phyloP scores from a whole-genome alignment of 2,797 vertebrate genomes.

The Coendou prehensilis region DNA sequence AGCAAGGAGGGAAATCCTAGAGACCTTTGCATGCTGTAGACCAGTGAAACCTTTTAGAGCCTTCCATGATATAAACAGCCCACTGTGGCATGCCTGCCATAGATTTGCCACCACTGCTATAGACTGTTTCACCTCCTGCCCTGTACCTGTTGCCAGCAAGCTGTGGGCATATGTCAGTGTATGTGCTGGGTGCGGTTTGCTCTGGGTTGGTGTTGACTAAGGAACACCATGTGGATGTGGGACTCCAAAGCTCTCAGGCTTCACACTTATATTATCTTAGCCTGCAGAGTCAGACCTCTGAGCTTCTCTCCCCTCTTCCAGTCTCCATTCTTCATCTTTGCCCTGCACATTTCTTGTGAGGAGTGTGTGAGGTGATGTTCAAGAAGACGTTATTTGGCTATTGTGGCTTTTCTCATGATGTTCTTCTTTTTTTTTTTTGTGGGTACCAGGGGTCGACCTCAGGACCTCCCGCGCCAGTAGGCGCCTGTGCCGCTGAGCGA shows the following conservation, averaged over 20 bases:
- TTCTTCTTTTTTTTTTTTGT: too few relatives aligned
- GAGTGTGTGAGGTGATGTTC: neutral
- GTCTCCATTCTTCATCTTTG: neutral
- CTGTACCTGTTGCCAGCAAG: neutral
- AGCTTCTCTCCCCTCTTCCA: neutral
- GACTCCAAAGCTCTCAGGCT: neutral
- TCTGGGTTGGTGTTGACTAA: neutral
- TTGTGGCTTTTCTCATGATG: neutral
- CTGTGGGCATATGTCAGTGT: neutral
- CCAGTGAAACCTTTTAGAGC: neutral
- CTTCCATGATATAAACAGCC: neutral
- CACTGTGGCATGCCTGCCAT: neutral
- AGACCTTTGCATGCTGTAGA: neutral
- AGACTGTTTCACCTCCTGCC: neutral
- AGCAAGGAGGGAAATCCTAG: neutral
- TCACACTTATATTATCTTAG: neutral
- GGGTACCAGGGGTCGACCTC: too few relatives aligned
- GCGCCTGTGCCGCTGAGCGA: too few relatives aligned
- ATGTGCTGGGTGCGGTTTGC: neutral
- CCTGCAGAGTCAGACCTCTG: neutral
- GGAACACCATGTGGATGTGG: neutral
- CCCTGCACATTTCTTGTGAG: neutral
- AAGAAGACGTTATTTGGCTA: neutral
- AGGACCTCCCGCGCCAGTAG: too few relatives aligned
- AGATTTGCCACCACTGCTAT: neutral